Conservation (phyloP, 2,797 vertebrate species). For the Coracias cyanogaster region DNA sequence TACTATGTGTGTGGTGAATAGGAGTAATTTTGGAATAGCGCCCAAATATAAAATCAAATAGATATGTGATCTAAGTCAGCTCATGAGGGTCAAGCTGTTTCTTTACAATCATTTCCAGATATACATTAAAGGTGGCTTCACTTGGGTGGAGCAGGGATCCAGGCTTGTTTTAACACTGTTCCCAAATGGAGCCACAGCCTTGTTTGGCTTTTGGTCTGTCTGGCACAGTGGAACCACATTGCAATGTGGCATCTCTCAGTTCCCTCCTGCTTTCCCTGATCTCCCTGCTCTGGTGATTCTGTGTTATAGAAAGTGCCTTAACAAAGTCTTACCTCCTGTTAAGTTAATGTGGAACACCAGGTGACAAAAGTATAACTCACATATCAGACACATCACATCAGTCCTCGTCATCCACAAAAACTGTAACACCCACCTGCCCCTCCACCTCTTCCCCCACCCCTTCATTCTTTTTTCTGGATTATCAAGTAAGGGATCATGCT, state of each 20-base stretch:
- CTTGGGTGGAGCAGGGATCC: not conserved
- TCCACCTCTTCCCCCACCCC: not conserved
- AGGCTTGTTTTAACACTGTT: not conserved
- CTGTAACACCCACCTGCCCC: not conserved
- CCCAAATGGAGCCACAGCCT: not conserved
- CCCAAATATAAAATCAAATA: constrained; percentile 26
- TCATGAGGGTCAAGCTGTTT: not conserved
- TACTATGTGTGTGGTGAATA: not conserved
- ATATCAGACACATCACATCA: not conserved
- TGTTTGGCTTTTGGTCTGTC: not conserved
- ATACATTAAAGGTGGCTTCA: not conserved
- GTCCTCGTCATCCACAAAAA: not conserved
- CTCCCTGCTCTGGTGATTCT: not conserved
- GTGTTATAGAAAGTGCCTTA: not conserved
- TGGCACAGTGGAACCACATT: not conserved
- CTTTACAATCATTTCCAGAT: constrained; percentile 24
- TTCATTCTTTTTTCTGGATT: not conserved
- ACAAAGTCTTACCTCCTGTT: not conserved
- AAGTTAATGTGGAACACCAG: not conserved
- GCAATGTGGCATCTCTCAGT: not conserved
- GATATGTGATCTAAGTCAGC: constrained; percentile 22
- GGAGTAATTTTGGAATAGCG: not conserved
- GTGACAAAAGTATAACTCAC: not conserved
- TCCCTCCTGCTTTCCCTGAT: not conserved
- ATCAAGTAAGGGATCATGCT: not conserved